These are phyloP conservation scores for Rhinichthys osculus DNA, from an alignment of 2,797 vertebrate genomes.

Conservation along the genomic window DNA sequence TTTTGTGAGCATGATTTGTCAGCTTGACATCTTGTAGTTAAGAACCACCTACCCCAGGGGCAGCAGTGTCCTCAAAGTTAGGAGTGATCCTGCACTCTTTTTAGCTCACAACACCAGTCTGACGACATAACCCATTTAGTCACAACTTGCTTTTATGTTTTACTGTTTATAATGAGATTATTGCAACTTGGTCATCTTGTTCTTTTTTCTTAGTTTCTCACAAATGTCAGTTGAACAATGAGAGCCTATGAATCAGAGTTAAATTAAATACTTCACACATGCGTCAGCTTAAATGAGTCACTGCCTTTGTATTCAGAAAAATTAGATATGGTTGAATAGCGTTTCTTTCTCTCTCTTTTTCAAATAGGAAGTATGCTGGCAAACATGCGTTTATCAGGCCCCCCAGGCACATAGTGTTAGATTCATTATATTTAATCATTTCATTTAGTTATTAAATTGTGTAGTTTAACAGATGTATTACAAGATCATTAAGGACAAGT, in stretches of 20 bases:
- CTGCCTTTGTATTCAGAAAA: not conserved
- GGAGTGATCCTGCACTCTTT: not conserved
- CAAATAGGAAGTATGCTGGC: not conserved
- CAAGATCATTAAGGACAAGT: not conserved
- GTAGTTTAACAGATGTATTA: not conserved
- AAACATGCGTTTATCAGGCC: not conserved
- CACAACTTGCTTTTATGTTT: constrained; percentile 18
- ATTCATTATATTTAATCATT: not conserved
- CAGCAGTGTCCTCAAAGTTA: not conserved
- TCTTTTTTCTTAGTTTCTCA: not conserved
- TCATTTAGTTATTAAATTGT: not conserved
- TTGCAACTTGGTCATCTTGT: constrained; percentile 1
- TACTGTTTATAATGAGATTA: not conserved
- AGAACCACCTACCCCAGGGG: not conserved
- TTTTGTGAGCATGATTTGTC: constrained; percentile 14
- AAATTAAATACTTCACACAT: constrained; percentile 21
- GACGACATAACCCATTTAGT: constrained; percentile 29
- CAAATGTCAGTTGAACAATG: constrained; percentile 3
- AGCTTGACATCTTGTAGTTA: not conserved
- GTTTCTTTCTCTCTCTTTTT: not conserved
- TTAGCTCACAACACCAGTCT: constrained; percentile 3
- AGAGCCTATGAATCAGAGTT: constrained; percentile 12
- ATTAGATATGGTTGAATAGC: not conserved
- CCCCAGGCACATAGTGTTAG: not conserved
- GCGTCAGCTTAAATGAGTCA: constrained; percentile 16